phyloP scores from a whole-genome alignment of 1,140 invertebrate genomes.

The Anagrus nilaparvatae region DNA sequence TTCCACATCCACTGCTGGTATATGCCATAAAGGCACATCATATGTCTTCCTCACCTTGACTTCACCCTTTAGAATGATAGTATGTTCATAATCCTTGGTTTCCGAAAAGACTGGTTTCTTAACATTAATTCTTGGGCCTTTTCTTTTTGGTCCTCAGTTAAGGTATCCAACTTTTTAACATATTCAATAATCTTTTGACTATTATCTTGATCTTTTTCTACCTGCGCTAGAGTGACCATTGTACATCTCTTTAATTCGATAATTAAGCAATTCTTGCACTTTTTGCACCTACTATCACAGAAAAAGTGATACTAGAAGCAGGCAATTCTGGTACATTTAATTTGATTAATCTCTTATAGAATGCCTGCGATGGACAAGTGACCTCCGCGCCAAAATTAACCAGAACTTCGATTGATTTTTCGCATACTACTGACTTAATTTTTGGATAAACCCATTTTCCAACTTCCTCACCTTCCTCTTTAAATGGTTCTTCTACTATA shows the following conservation, averaged over 20 bases:
- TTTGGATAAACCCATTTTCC: not conserved
- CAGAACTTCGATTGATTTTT: constrained; percentile 3
- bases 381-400: constrained; percentile 18
- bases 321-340: constrained; percentile 8
- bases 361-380: constrained; percentile 13
- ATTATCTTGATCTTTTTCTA: not conserved
- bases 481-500: not conserved
- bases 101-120: constrained; percentile 5
- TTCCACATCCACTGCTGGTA: constrained; percentile 3
- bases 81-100: constrained; percentile 1
- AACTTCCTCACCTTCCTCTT: not conserved
- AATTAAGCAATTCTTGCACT: constrained; percentile 5
- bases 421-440: not conserved
- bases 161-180: not conserved
- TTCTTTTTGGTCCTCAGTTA: constrained; percentile 3
- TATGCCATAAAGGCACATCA: constrained; percentile 14
- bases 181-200: not conserved
- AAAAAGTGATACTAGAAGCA: constrained; percentile 11
- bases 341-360: constrained; percentile 9
- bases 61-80: too few relatives aligned
- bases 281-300: constrained; percentile 15
- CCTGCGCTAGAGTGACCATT: constrained; percentile 1
- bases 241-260: not conserved
- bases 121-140: constrained; percentile 11
- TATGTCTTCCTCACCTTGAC: constrained; percentile 6